Percentiles rank a stretch among this genome's conserved stretches.
Evolutionary conservation across 2,797 vertebrate species (phyloP).

Genomic region (Sciaenops ocellatus): DNA sequence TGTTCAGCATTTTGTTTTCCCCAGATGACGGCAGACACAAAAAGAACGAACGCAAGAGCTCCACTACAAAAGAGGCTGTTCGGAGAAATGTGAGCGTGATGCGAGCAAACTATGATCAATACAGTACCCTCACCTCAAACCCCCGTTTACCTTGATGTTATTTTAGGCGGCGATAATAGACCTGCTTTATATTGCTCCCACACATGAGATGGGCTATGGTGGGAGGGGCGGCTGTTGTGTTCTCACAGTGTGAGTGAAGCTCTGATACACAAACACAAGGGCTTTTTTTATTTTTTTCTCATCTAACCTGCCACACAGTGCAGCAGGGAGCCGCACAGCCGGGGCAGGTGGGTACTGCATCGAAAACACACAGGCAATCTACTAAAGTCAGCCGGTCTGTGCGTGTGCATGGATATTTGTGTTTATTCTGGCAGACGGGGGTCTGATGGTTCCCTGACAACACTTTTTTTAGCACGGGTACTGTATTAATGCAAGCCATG

Average conservation of each 20-base stretch:
- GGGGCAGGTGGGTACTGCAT: slow-evolving; percentile 17
- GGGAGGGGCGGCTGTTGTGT: slow-evolving; percentile 41
- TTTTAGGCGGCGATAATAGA: slow-evolving; percentile 74
- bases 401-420: slow-evolving; percentile 19
- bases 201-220: slow-evolving; percentile 49
- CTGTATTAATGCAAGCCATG: slow-evolving; percentile 69
- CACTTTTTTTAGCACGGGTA: slow-evolving; percentile 14
- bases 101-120: slow-evolving; percentile 76
- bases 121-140: slow-evolving; percentile 66
- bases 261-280: slow-evolving; percentile 44
- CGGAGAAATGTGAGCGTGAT: slow-evolving; percentile 71
- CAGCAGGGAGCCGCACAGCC: slow-evolving; percentile 28
- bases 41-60: slow-evolving; percentile 47
- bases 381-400: slow-evolving; percentile 37
- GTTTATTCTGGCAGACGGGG: slow-evolving; percentile 20
- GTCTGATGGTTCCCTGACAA: background rate
- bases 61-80: slow-evolving; percentile 61
- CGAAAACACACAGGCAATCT: slow-evolving; percentile 20
- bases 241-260: slow-evolving; percentile 49
- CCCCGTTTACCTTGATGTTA: slow-evolving; percentile 66
- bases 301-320: slow-evolving; percentile 44
- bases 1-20: slow-evolving; percentile 71
- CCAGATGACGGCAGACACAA: slow-evolving; percentile 56
- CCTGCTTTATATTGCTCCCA: slow-evolving; percentile 64
- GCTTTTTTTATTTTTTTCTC: background rate